Evolutionary conservation across 2,113 vertebrate species (phyloP), one percentile per base, ranked within the genome.

Genomic region (Ceyx cyanopectus): DNA sequence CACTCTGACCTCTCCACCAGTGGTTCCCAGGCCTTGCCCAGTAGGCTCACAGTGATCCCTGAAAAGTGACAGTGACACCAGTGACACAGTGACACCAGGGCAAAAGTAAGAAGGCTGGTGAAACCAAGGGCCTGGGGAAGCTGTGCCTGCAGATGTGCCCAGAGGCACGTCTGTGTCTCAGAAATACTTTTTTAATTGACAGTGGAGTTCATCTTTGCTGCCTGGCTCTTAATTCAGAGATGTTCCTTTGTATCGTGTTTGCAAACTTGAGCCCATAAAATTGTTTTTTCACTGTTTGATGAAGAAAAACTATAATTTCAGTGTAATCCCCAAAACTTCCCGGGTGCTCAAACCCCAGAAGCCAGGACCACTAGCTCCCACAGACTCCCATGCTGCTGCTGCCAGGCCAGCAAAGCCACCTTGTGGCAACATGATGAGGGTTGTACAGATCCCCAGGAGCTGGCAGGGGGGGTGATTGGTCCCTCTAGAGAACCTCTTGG

Each of bases 1-100:
- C 5, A 1, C 45, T 51, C 54, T 11, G 20, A 30, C 22, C 22
- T n/a, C n/a, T 34, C 40, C 15, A 3, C 72, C 63, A 8, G 32
- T 2, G 0, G 73, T 11, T n/a, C n/a, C 32, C 0, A 0, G 30
- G 60, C 11, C 4, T 0, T 50, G 65, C 40, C 66, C 72, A 7
- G 3, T 0, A 0, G 56, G 34, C 67, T 75, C 43, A 6, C 68
- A 34, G 67, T 0, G 20, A 3, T 50, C 37, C 27, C 48, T 34
- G 34, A 34, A 34, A 34, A 34, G 34, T 34, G 34, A 34, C 26
- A 32, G 4, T 50, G 58, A 17, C 65, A 30, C 40, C 0, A 0
- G 37, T 34, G 34, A 7, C 34, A 34, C 26, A 32, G 4, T 50
- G 58, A 17, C 65, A 30, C 40, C 0, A 0, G 37, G 19, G 20